Percentiles rank a stretch among this genome's conserved stretches.
Evolutionary conservation across 2,797 vertebrate species (phyloP).

Genomic region (Phaenicophaeus curvirostris): DNA sequence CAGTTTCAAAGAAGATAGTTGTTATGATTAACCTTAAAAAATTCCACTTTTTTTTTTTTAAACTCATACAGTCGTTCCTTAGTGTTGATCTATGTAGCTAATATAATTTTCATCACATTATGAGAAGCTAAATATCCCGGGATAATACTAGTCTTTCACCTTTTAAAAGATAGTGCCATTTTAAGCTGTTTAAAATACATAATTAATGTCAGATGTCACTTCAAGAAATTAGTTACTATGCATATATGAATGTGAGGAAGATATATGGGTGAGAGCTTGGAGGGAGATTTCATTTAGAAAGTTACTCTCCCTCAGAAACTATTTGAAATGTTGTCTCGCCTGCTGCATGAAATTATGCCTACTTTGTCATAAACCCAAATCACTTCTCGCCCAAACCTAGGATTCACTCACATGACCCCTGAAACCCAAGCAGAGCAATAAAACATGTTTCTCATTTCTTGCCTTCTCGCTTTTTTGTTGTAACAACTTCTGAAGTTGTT

Average conservation of each 20-base stretch:
- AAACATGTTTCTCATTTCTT: neutral
- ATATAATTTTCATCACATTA: neutral
- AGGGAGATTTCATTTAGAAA: neutral
- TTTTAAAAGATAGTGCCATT: neutral
- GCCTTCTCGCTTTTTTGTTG: neutral
- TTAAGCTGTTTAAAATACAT: neutral
- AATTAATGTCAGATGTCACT: neutral
- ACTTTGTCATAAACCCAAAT: neutral
- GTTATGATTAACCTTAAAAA: neutral
- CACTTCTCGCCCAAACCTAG: neutral
- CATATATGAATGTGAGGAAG: neutral
- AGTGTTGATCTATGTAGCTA: neutral
- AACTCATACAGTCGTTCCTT: neutral
- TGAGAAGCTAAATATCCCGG: neutral
- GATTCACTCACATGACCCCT: neutral
- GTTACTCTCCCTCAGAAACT: accelerated
- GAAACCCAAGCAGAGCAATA: neutral
- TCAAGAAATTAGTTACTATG: neutral
- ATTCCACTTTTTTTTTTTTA: neutral
- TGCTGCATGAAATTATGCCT: neutral
- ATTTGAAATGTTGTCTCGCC: neutral
- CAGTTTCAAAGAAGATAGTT: neutral
- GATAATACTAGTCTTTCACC: neutral
- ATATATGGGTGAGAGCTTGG: neutral
- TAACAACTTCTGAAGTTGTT: neutral